Conservation (phyloP, 1,140 invertebrate species). For the Triops cancriformis region DNA sequence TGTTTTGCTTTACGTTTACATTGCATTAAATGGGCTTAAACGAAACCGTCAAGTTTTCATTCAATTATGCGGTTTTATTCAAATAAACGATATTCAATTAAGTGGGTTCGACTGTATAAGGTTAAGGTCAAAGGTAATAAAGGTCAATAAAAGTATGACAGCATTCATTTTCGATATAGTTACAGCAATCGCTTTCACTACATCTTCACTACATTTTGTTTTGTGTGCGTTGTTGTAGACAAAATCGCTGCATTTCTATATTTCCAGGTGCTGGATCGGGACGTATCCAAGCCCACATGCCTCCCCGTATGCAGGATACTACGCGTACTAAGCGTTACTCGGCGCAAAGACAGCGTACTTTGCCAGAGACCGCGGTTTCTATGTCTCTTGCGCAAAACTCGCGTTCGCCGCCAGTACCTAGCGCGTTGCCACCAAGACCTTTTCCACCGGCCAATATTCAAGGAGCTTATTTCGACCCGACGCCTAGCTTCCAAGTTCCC, state of each 20-base stretch:
- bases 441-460: constrained; percentile 6
- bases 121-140: too few species aligned
- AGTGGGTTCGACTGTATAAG: too few species aligned
- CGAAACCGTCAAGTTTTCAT: too few species aligned
- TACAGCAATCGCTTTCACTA: too few species aligned
- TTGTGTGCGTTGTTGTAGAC: background rate
- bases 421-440: background rate
- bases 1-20: too few species aligned
- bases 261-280: background rate
- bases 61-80: too few species aligned
- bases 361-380: constrained; percentile 17
- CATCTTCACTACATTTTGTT: too few species aligned
- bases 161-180: too few species aligned
- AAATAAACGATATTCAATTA: too few species aligned
- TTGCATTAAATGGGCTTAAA: too few species aligned
- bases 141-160: too few species aligned
- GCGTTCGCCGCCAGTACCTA: background rate
- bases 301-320: constrained; percentile 37
- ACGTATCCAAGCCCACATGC: constrained; percentile 29
- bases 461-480: constrained; percentile 6
- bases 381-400: background rate
- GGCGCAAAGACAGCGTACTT: constrained; percentile 53
- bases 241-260: background rate
- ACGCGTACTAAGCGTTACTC: constrained; percentile 64
- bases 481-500: constrained; percentile 8